These are phyloP conservation scores for Lutraria rhynchaena DNA, from an alignment of 1,140 invertebrate species.

Conservation along the genomic window DNA sequence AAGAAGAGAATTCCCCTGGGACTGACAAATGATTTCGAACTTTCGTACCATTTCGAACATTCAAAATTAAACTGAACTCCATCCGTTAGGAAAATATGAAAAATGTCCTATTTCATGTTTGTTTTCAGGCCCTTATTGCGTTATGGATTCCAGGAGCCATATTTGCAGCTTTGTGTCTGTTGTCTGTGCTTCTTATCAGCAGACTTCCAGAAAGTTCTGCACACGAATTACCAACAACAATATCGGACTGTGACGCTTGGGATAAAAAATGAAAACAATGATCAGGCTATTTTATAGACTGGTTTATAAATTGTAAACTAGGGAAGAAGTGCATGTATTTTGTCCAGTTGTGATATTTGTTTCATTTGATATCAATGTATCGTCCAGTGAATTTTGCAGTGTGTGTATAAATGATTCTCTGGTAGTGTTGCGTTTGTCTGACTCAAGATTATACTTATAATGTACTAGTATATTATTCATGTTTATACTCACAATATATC, in stretches of 20 bases:
- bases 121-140: conserved; percentile 34
- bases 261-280: background rate
- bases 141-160: conserved; percentile 50
- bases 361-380: background rate
- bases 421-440: no score
- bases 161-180: conserved; percentile 44
- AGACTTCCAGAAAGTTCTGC: conserved; percentile 46
- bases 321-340: background rate
- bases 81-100: background rate
- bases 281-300: background rate
- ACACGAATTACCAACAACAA: conserved; percentile 41
- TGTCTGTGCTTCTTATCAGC: conserved; percentile 13
- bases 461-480: no score
- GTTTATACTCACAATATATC: no score
- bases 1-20: background rate
- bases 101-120: background rate
- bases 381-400: no score
- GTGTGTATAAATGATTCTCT: no score
- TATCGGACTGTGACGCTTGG: conserved; percentile 38
- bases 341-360: background rate
- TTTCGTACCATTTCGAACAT: background rate
- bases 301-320: background rate
- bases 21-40: background rate
- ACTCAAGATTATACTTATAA: no score
- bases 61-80: background rate